Evolutionary conservation across 1,140 invertebrate species (phyloP).

Genomic region (Bombus breviceps): DNA sequence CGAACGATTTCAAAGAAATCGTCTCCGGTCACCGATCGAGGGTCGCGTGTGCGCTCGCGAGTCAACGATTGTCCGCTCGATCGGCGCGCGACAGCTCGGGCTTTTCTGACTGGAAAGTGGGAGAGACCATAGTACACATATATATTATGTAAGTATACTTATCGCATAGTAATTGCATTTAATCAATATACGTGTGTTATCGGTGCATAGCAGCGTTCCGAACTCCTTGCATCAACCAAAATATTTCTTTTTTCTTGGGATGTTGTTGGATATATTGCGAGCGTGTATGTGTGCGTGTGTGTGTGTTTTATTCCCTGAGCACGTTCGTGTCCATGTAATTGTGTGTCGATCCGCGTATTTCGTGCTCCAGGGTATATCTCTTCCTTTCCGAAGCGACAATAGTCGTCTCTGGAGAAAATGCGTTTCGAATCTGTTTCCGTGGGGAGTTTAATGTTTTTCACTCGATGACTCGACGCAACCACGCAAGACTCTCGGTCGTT

Average conservation of each 20-base stretch:
- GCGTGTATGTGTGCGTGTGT: constrained; percentile 14
- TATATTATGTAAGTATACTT: constrained; percentile 83
- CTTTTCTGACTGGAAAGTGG: constrained; percentile 79
- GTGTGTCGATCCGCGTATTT: constrained; percentile 26
- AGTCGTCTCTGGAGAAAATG: background rate
- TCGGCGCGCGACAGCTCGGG: constrained; percentile 63
- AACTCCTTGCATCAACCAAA: constrained; percentile 82
- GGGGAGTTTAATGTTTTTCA: constrained; percentile 10
- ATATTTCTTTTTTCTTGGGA: constrained; percentile 60
- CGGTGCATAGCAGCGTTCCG: constrained; percentile 82
- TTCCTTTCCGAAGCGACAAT: constrained; percentile 1
- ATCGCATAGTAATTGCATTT: constrained; percentile 82
- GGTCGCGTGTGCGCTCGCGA: constrained; percentile 33
- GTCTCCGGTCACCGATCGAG: background rate
- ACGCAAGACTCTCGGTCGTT: constrained; percentile 1
- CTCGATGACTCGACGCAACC: background rate
- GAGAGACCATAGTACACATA: constrained; percentile 84
- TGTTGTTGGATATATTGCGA: constrained; percentile 52
- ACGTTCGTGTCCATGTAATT: constrained; percentile 8
- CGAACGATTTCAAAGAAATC: background rate
- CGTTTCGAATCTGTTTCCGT: background rate
- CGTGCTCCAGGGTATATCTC: constrained; percentile 11
- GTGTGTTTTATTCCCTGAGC: constrained; percentile 15
- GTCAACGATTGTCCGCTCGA: constrained; percentile 66
- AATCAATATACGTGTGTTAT: constrained; percentile 80